Evolutionary conservation across 2,113 vertebrate genomes (phyloP).

Genomic region (Sapajus apella): DNA sequence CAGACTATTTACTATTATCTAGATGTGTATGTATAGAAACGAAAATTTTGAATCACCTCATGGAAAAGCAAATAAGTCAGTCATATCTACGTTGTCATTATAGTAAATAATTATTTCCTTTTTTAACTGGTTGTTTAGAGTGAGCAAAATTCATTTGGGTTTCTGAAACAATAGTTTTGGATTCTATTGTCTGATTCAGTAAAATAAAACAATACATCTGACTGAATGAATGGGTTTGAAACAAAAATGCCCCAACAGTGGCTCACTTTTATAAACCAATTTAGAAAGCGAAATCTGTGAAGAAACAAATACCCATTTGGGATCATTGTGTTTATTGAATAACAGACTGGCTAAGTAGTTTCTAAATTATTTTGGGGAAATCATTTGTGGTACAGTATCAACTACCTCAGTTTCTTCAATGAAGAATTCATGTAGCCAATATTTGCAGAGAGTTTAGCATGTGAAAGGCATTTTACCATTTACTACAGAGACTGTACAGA

Average conservation of each 20-base stretch:
- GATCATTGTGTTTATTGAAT: neutral
- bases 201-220: neutral
- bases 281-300: neutral
- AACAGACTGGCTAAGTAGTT: neutral
- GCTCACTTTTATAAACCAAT: neutral
- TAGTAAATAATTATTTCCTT: neutral
- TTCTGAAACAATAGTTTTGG: neutral
- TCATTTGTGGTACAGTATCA: neutral
- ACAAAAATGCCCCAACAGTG: neutral
- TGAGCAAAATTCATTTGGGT: neutral
- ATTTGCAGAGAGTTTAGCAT: neutral
- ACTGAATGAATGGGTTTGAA: constrained; percentile 38
- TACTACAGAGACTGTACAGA: neutral
- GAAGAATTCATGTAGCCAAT: neutral
- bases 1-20: neutral
- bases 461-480: neutral
- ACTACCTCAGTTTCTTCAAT: neutral
- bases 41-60: neutral
- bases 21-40: neutral
- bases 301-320: neutral
- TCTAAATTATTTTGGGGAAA: constrained; percentile 8
- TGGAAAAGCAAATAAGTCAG: neutral
- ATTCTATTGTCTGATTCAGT: neutral
- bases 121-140: neutral
- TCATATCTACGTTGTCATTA: neutral